Base-by-base conservation (phyloP, 2,888 invertebrate genomes). In the Drosophila pseudotalamancana region DNA sequence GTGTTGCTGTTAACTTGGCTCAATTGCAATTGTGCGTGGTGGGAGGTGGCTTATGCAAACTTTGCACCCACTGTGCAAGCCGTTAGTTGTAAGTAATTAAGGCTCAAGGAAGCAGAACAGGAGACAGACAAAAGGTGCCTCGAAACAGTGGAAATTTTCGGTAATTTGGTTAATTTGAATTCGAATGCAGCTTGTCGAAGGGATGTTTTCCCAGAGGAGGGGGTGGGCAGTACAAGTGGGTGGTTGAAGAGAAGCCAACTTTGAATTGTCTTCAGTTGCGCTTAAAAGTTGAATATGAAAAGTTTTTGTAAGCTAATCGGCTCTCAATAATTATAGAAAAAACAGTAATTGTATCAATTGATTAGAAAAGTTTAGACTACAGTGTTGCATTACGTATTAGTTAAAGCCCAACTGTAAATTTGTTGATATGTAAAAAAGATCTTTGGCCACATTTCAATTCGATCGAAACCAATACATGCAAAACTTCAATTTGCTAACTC, bases 121-220 rank as follows among this genome's bases (percentile, higher is more conserved):
- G 45, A 43, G 11, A 50, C 53, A 14, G 23, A n/a, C 55, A 49
- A 56, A 60, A 25, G 19, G 32, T 31, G 59, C 46, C 66, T 63
- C 55, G 42, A 53, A 62, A 46, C 32, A n/a, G 32, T 50, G 48
- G 67, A 69, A 71, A 72, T 72, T 77, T 77, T 76, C 31, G 68
- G 66, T 80, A 84, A 80, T 84, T 80, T 84, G 74, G 53, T 80
- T 80, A 80, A 84, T 80, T 80, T 81, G 71, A 81, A 81, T 84
- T 80, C 60, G 42, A 80, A 63, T 64, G 51, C 46, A 56, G 23
- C 50, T 55, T 37, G 42, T 8, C n/a, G 3, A 19, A 6, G 18
- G 8, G 14, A 0, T 1, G 29, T 25, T n/a, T n/a, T n/a, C n/a
- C n/a, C n/a, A 4, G 11, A 0, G 23, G 8, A 19, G 11, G 6